phyloP scores from a whole-genome alignment of 2,888 invertebrate species.

The Acleris cristana region DNA sequence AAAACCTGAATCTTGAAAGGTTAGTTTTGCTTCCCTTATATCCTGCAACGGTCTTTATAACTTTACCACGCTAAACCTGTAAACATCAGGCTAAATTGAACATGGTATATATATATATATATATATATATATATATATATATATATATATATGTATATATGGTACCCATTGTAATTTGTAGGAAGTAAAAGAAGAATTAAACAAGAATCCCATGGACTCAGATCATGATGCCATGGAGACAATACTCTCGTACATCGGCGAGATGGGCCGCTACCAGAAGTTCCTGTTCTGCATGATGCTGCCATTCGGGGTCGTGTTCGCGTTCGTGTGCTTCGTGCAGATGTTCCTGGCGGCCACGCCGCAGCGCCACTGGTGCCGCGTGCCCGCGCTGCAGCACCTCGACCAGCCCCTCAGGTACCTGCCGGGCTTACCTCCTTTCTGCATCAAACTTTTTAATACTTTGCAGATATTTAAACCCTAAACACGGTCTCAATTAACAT shows the following conservation, averaged over 20 bases:
- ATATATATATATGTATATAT: no score
- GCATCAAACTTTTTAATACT: no score
- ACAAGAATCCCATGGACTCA: conserved; percentile 43
- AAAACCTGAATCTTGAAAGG: no score
- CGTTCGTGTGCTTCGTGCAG: conserved; percentile 57
- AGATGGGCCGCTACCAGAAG: conserved; percentile 52
- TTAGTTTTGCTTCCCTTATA: no score
- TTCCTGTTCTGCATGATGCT: conserved; percentile 52
- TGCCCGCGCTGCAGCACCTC: conserved; percentile 56
- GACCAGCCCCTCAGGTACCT: conserved; percentile 47
- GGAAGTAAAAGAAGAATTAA: conserved; percentile 55
- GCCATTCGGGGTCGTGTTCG: conserved; percentile 54
- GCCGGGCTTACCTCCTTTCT: no score
- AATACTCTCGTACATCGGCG: conserved; percentile 53
- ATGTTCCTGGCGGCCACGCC: conserved; percentile 63
- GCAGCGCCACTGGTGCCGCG: conserved; percentile 60
- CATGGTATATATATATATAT: no score
- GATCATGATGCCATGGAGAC: conserved; percentile 60
- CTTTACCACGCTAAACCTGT: no score
- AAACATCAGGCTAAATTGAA: no score
- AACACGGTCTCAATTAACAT: no score
- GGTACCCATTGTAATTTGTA: conserved; percentile 31
- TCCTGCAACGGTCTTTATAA: no score
- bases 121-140: no score
- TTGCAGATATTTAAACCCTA: no score